Base-by-base conservation (phyloP, 2,888 invertebrate species). In the Yponomeuta malinellus region DNA sequence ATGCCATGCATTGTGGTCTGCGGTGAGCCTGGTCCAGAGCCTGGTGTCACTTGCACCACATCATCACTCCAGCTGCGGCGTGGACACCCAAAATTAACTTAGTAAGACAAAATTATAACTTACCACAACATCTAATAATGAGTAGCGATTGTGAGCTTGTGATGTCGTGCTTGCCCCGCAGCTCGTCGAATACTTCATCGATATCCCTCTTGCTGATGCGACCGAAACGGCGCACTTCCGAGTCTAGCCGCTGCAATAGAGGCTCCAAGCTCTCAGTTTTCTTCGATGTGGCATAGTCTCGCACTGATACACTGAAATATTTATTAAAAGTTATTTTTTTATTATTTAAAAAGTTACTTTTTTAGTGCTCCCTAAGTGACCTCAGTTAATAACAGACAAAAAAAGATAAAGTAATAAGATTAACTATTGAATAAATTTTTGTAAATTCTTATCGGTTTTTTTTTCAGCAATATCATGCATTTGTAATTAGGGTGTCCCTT, bases 91-190 rank as follows among this genome's bases (percentile, higher is more conserved):
- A 43, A 43, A 43, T 43, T 5, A 43, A 43, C 8, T 43, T 43
- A 43, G 5, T 8, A 43, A 15, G 15, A 59, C 15, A 12, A 59
- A 59, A 15, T 5, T 65, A 8, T 43, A 43, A 74, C 86, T 83
- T 89, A 81, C 97, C 97, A 82, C 97, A 97, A 83, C 97, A 97
- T 80, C 97, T 93, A 73, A 97, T 96, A 31, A 97, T 94, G 77
- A 97, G 85, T 69, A 97, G 81, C 0, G 96, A 96, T 77, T 97
- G 96, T 52, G 96, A 95, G 76, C 96, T 96, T 1, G 96, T 95
- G 0, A 96, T 95, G 70, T 95, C 93, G 77, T 95, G 94, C 81
- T 93, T 93, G 59, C 92, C 89, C 73, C 94, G 93, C 68, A 97
- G 94, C 85, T 96, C 96, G 77, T 95, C 94, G 75, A 96, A 92